Evolutionary conservation across 2,113 vertebrate genomes (phyloP).

Genomic region (Cavia aperea): DNA sequence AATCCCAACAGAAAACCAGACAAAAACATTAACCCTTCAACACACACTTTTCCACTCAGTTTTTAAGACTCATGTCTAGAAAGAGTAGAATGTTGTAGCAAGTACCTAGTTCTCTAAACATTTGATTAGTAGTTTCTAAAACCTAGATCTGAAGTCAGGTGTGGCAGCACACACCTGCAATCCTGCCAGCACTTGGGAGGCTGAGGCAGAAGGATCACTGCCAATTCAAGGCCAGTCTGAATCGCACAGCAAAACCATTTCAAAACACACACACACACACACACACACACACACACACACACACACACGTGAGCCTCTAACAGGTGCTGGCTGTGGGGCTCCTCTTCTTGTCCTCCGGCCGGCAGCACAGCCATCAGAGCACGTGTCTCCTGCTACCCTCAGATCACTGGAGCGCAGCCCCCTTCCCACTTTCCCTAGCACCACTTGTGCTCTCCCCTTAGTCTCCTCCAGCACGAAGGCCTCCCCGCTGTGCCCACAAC

Average conservation of each 20-base stretch:
- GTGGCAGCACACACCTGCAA: not conserved
- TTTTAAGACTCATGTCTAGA: slow-evolving; percentile 19
- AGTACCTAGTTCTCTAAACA: not conserved
- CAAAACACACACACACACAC: not conserved
- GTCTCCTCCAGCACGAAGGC: not conserved
- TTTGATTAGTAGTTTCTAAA: not conserved
- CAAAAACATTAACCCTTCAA: slow-evolving; percentile 1
- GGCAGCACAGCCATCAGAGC: not conserved
- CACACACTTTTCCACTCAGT: not conserved
- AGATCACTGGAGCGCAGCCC: not conserved
- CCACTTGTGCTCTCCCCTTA: not conserved
- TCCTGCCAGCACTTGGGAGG: not conserved
- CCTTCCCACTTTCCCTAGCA: not conserved
- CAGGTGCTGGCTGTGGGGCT: too few relatives aligned
- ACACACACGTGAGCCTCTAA: not conserved
- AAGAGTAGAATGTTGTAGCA: slow-evolving; percentile 18
- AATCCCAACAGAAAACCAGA: not conserved
- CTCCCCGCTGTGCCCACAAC: not conserved
- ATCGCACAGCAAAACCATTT: not conserved
- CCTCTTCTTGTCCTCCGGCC: not conserved
- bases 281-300: not conserved
- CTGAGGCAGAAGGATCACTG: not conserved
- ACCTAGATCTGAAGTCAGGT: not conserved
- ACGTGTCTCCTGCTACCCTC: not conserved
- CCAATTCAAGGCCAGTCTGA: not conserved